Conservation (phyloP, 2,888 invertebrate genomes). For the Encarsia formosa region DNA sequence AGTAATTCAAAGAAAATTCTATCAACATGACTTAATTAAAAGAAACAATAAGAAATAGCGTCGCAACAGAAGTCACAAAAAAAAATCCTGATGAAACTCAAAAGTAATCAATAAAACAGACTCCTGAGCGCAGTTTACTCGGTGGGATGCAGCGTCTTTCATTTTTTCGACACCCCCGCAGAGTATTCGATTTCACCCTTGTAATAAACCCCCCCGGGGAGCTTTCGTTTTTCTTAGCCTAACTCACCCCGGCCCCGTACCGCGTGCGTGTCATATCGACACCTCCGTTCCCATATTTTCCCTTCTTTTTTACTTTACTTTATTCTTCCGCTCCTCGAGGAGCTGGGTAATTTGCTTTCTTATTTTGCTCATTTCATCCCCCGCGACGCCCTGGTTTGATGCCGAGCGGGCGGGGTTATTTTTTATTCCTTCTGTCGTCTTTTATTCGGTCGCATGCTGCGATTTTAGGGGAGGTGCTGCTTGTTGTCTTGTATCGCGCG, state of each 20-base stretch:
- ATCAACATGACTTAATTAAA: too few species aligned
- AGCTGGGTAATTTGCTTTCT: slow-evolving; percentile 50
- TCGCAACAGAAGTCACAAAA: too few species aligned
- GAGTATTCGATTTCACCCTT: slow-evolving; percentile 52
- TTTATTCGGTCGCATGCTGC: background rate
- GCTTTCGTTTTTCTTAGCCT: slow-evolving; percentile 31
- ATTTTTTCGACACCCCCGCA: slow-evolving; percentile 53
- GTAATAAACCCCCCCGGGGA: slow-evolving; percentile 51
- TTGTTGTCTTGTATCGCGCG: too few species aligned
- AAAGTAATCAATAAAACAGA: too few species aligned
- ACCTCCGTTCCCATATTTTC: slow-evolving; percentile 36
- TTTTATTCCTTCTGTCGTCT: background rate
- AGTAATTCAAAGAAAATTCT: too few species aligned
- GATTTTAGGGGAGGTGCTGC: too few species aligned
- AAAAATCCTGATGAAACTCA: too few species aligned
- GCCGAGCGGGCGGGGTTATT: background rate
- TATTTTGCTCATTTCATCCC: slow-evolving; percentile 43
- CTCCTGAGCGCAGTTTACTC: background rate
- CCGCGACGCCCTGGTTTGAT: slow-evolving; percentile 26
- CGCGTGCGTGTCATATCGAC: slow-evolving; percentile 52
- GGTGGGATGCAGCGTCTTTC: slow-evolving; percentile 33
- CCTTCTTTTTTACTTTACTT: slow-evolving; percentile 18
- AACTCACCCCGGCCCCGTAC: slow-evolving; percentile 25
- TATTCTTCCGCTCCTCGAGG: slow-evolving; percentile 27
- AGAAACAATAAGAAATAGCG: too few species aligned